Percentiles rank a stretch among this genome's conserved stretches.
Conservation (phyloP, 2,113 vertebrate genomes). For the Oceanodroma tethys region DNA sequence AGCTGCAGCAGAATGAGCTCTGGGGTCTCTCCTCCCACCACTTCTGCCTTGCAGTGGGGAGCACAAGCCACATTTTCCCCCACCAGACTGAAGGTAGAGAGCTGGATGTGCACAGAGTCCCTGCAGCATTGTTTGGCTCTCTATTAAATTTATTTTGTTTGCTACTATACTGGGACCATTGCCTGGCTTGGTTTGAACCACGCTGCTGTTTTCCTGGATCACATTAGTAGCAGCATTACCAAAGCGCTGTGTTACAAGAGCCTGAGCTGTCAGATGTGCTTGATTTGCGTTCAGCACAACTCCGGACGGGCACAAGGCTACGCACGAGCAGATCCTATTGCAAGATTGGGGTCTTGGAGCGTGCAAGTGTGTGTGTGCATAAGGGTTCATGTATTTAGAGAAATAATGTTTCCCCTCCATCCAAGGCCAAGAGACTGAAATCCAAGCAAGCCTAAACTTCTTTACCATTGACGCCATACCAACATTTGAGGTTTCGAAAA, state of each 20-base stretch:
- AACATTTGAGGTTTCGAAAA: conserved; percentile 62
- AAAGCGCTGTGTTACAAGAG: background rate
- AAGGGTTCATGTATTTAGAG: conserved; percentile 4
- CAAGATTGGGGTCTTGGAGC: background rate
- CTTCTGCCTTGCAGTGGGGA: background rate
- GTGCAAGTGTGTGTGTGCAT: background rate
- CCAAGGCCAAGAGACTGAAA: conserved; percentile 50
- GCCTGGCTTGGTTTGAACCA: background rate
- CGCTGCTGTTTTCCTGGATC: background rate
- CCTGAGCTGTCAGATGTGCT: background rate
- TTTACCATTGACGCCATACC: conserved; percentile 56
- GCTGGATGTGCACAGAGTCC: background rate
- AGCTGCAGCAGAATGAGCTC: background rate
- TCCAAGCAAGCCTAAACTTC: conserved; percentile 38
- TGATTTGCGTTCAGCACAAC: background rate
- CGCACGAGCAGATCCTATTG: background rate
- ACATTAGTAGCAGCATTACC: background rate
- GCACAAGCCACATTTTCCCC: background rate
- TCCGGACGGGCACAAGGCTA: background rate
- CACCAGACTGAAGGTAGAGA: background rate
- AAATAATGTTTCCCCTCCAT: conserved; percentile 46
- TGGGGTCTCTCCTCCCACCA: background rate
- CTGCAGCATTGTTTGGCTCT: background rate
- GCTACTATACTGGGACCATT: background rate
- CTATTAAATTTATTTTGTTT: background rate